Base-by-base conservation (phyloP, 2,113 vertebrate genomes). In the Centropristis striata region DNA sequence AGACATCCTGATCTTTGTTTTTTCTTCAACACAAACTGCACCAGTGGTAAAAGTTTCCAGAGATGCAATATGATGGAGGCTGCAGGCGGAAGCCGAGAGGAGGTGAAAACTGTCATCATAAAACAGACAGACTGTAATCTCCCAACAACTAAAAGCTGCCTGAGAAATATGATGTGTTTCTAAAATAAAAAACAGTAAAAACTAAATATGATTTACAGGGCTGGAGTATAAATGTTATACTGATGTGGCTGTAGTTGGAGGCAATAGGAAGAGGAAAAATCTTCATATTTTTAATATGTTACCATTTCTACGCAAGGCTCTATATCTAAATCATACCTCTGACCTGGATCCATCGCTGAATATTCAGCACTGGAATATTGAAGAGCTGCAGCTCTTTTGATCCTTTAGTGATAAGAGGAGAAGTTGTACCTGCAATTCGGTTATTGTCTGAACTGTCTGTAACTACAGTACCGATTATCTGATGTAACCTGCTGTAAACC, bases 401-500 rank as follows among this genome's bases (percentile, higher is more conserved):
- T 82, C 49, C n/a, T 44, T 47, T 18, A 32, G 36, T 63, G 49
- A 77, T 71, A 46, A 51, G 54, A 71, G 64, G 51, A 54, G 36
- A 50, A 20, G 41, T 65, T 71, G 67, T 25, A 67, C 59, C 42
- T 61, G 4, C 18, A 32, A 20, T 46, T 79, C 7, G 1, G 28
- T 78, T 78, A 67, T 70, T 61, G 57, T 80, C 66, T 78, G 41
- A 70, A 51, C 61, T 59, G 54, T 66, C 44, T 59, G 39, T 25
- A 47, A 42, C 37, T 18, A 20, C 23, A 71, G 16, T 12, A 2
- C 4, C 23, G 54, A 51, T 67, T 12, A 41, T 72, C 42, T 91
- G 85, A 88, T 57, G 78, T 23, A 86, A 88, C 47, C 28, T 25
- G 61, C 57, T 64, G 70, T 25, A 83, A 86, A 68, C 15, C 3